These are phyloP conservation scores for Euura lappo DNA, from an alignment of 1,140 invertebrate species.

Conservation along the genomic window DNA sequence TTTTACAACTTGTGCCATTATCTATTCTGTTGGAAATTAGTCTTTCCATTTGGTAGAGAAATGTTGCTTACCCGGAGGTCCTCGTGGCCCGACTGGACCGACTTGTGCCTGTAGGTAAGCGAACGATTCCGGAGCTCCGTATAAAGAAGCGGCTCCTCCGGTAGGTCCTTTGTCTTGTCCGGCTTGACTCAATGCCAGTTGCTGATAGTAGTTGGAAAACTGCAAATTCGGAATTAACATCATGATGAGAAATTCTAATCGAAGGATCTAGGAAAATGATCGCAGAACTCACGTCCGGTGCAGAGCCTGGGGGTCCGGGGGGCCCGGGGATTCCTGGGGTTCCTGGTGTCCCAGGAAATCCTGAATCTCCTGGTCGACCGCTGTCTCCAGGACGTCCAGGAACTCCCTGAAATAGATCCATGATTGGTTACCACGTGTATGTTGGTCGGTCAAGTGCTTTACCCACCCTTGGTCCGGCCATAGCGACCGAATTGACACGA, in stretches of 20 bases:
- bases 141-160: conserved; percentile 45
- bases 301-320: conserved; percentile 73
- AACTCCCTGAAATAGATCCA: conserved; percentile 52
- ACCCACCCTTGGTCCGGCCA: conserved; percentile 36
- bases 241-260: conserved; percentile 19
- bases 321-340: conserved; percentile 70
- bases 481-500: conserved; percentile 30
- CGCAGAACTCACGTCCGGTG: conserved; percentile 72
- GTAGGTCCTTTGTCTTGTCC: conserved; percentile 77
- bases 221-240: conserved; percentile 47
- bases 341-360: conserved; percentile 69
- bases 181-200: conserved; percentile 68
- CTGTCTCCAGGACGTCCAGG: conserved; percentile 62
- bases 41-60: not conserved
- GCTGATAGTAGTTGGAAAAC: conserved; percentile 68
- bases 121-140: conserved; percentile 67
- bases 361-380: conserved; percentile 67
- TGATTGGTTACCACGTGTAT: not conserved
- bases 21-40: no score
- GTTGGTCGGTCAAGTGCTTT: conserved; percentile 6
- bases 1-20: no score
- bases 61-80: conserved; percentile 65
- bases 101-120: conserved; percentile 80
- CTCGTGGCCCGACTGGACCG: conserved; percentile 75
- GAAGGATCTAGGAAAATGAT: not conserved